Percentiles rank a stretch among this genome's conserved stretches.
These are phyloP conservation scores for Myathropa florea DNA, from an alignment of 2,888 invertebrate genomes.

Conservation along the genomic window DNA sequence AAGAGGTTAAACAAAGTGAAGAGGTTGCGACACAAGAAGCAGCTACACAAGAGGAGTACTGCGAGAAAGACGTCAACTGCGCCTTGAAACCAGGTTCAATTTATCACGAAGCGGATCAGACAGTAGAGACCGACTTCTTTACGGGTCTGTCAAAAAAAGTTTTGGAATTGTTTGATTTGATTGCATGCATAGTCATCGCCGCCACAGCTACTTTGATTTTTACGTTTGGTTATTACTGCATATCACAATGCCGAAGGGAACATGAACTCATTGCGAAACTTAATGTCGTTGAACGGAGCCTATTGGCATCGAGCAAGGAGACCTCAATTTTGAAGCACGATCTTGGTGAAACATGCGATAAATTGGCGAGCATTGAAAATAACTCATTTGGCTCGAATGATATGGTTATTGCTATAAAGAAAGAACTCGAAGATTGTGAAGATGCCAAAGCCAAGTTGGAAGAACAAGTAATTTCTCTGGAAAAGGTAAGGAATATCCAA, in stretches of 20 bases:
- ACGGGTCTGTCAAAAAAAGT: conserved; percentile 74
- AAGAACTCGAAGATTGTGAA: conserved; percentile 83
- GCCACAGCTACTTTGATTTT: conserved; percentile 88
- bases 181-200: conserved; percentile 85
- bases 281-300: conserved; percentile 84
- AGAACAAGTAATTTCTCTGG: conserved; percentile 85
- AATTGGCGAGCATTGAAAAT: conserved; percentile 85
- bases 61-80: conserved; percentile 73
- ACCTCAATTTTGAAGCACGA: conserved; percentile 85
- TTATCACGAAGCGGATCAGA: conserved; percentile 34
- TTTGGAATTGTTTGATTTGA: conserved; percentile 80
- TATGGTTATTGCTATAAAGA: conserved; percentile 86
- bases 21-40: not conserved
- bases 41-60: conserved; percentile 70
- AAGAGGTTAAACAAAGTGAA: not conserved
- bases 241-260: conserved; percentile 88
- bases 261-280: conserved; percentile 86
- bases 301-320: conserved; percentile 84
- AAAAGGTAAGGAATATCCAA: conserved; percentile 83
- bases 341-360: conserved; percentile 83
- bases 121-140: conserved; percentile 72
- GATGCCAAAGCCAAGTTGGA: conserved; percentile 82
- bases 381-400: conserved; percentile 88
- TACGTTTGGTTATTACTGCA: conserved; percentile 88
- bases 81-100: not conserved